Evolutionary conservation across 2,888 invertebrate genomes (phyloP), one percentile per base, ranked within the genome.

Genomic region (Aradus depressus): DNA sequence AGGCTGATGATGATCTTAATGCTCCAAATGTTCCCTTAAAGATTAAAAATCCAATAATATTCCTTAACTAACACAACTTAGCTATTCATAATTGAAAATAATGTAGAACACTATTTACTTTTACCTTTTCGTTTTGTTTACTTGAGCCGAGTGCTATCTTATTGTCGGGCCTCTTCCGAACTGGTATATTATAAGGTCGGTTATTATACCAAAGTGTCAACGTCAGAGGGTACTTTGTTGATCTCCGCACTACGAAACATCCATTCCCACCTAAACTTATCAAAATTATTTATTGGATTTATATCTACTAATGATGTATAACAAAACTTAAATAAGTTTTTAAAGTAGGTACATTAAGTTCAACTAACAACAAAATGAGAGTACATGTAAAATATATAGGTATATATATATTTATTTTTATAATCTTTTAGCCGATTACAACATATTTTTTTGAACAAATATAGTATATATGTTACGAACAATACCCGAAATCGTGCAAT

Each of bases 171-270:
- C 65, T 59, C 22, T 55, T 56, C n/a, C 65, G 56, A 6, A 65
- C 58, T 28, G 58, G 56, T 47, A 65, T 63, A 53, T 65, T 64
- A 59, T 60, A 64, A n/a, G 61, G 45, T 25, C 62, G 56, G 18
- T 56, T 57, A 2, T 55, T 54, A 54, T 60, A 60, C 57, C 59
- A 59, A 10, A 64, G 53, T 6, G 60, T 61, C 14, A 65, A 52
- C 2, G 64, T 67, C 37, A 68, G 60, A 34, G 65, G 64, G 50
- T 67, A 59, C 44, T 57, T 57, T 14, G 59, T 38, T 16, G 63
- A 63, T 44, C 62, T 62, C 8, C 63, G 57, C 5, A 63, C 54
- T 2, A 63, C 37, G 41, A 62, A 63, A 28, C 58, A 60, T 5
- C 63, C 63, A 52, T 62, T 56, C 14, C 60, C 61, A 34, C 61